Percentiles rank a stretch among this genome's conserved stretches.
phyloP scores from a whole-genome alignment of 2,888 invertebrate species.

The Gordius sp. region DNA sequence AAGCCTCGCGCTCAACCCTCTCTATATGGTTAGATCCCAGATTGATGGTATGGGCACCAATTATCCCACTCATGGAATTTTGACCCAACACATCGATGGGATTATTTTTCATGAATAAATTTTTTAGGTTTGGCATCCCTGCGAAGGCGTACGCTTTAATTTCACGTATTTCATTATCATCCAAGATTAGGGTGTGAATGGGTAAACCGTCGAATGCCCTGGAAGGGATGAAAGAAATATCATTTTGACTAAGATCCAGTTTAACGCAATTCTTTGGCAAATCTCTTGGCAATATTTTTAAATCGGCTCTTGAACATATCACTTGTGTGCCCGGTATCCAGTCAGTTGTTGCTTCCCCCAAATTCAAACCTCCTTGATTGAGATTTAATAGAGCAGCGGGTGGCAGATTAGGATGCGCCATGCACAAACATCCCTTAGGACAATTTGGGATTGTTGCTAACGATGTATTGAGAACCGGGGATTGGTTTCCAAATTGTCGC shows the following conservation, averaged over 20 bases:
- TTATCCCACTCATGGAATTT: constrained; percentile 9
- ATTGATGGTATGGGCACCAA: background rate
- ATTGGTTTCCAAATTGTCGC: too few relatives aligned
- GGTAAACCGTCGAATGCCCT: background rate
- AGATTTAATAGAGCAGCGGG: too few relatives aligned
- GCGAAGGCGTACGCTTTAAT: constrained; percentile 11
- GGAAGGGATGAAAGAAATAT: background rate
- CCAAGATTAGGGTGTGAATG: background rate
- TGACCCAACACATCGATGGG: constrained; percentile 5
- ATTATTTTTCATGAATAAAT: constrained; percentile 13
- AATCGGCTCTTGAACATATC: background rate
- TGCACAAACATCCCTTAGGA: background rate
- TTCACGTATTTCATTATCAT: constrained; percentile 13
- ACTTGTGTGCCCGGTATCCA: background rate
- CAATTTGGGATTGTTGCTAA: background rate
- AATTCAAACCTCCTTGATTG: too few relatives aligned
- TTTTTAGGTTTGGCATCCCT: background rate
- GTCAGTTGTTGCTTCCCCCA: too few relatives aligned
- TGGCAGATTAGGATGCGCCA: background rate
- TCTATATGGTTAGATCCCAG: constrained; percentile 13
- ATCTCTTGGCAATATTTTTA: constrained; percentile 6
- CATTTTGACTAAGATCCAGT: constrained; percentile 14
- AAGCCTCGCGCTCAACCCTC: background rate
- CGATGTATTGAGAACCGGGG: too few relatives aligned
- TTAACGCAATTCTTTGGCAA: background rate